Evolutionary conservation across 2,888 invertebrate species (phyloP), one percentile per base, ranked within the genome.

Genomic region (Drosophila mulleri): DNA sequence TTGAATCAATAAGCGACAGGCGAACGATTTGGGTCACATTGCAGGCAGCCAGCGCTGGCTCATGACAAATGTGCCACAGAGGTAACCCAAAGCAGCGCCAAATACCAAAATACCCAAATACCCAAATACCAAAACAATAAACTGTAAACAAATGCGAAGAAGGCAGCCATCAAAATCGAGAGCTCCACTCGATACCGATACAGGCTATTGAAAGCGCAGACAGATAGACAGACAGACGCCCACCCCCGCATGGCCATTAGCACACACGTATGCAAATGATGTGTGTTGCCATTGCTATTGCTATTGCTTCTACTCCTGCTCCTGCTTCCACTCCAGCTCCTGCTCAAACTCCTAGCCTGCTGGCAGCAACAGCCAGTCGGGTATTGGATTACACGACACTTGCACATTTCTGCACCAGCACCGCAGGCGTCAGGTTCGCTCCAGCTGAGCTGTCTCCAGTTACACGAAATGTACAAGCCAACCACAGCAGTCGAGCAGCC

Each of bases 1-100:
- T 92, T 92, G 90, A 93, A 92, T 92, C 92, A 92, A 92, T 92
- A 92, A 93, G 90, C 87, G 89, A 92, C 75, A 79, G 59, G 47
- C 66, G 52, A 82, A 75, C 80, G 80, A 92, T 91, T 90, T 91
- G 90, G 92, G 91, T 92, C 92, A 90, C 90, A 91, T 92, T 92
- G 89, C 91, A 91, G 83, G 84, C 81, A 86, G 88, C 83, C 76
- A 81, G 72, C 72, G 75, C 6, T 78, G 82, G 80, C 91, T 80
- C 90, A 92, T 88, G 92, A 91, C 91, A 92, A 91, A 82, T 85
- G 83, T 84, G 84, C 85, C 50, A 82, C 81, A 88, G 82, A 66
- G 73, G 91, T 80, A 91, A 91, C 81, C 83, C 57, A 82, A 90
- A 83, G 78, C 80, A 75, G 67, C 78, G 50, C 78, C 73, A 61